A percentile compares a stretch with the other conserved stretches of the same genome.
These are phyloP conservation scores for Hydractinia symbiolongicarpus DNA, from an alignment of 30 jellyfish, hydroid and myxozoan genomes.

Conservation along the genomic window DNA sequence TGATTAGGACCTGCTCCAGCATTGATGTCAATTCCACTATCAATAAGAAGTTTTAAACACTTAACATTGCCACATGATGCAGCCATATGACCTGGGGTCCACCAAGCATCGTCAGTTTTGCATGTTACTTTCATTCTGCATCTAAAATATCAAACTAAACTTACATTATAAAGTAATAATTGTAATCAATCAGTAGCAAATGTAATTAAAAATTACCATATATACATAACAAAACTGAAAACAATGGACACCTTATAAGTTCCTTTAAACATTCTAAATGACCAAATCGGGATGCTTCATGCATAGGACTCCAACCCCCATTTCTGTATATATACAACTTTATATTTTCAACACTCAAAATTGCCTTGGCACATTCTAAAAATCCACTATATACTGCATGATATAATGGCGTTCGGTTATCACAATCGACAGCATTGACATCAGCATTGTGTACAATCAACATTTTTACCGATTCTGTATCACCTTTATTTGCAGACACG, in stretches of 20 bases:
- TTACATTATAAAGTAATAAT: background rate
- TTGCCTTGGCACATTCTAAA: conserved; percentile 39
- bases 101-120: conserved; percentile 70
- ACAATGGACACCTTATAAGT: conserved; percentile 29
- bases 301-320: conserved; percentile 92
- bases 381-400: conserved; percentile 72
- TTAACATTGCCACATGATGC: conserved; percentile 75
- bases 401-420: conserved; percentile 70
- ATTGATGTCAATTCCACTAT: conserved; percentile 52
- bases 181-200: background rate
- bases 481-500: conserved; percentile 55
- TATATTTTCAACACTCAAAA: conserved; percentile 29
- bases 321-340: conserved; percentile 43
- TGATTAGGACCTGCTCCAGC: conserved; percentile 86
- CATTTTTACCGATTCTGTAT: background rate
- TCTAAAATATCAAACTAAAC: conserved; percentile 14
- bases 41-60: conserved; percentile 47
- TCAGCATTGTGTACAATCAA: conserved; percentile 35
- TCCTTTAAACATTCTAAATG: conserved; percentile 38
- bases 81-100: conserved; percentile 99
- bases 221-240: background rate
- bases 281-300: conserved; percentile 83
- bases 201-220: background rate
- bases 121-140: conserved; percentile 45
- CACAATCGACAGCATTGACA: conserved; percentile 63